Conservation (phyloP, 37 sponge, comb jelly and placozoan species). For the Ephydatia muelleri region DNA sequence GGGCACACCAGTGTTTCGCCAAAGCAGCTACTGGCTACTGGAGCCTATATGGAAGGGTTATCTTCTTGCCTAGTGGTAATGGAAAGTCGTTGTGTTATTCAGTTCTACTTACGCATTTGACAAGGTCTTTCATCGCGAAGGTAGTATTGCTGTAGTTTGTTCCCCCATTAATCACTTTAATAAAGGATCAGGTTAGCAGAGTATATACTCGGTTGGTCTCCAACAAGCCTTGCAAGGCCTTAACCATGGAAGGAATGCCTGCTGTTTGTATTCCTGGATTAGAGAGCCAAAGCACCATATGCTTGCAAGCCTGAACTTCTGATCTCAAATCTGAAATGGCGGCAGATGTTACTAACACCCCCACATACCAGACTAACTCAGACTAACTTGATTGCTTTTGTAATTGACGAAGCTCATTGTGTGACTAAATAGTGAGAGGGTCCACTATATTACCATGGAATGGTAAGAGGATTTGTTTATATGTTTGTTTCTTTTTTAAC, state of each 20-base stretch:
- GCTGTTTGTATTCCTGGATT: not conserved
- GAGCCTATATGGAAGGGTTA: no score
- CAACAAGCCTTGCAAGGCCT: not conserved
- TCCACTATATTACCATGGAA: no score
- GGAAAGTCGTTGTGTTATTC: no score
- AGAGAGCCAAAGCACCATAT: not conserved
- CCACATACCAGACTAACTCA: not conserved
- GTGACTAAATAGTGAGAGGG: not conserved
- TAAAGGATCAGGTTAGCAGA: conserved; percentile 27
- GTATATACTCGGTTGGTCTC: not conserved
- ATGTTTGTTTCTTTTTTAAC: not conserved
- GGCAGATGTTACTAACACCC: not conserved
- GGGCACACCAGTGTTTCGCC: no score
- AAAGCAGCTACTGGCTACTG: no score
- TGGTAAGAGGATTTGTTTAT: no score
- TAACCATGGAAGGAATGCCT: conserved; percentile 2
- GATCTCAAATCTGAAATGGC: conserved; percentile 2
- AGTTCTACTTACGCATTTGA: no score
- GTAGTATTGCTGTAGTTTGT: conserved; percentile 41
- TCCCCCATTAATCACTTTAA: conserved; percentile 32
- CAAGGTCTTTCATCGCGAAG: no score
- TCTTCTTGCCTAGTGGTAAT: no score
- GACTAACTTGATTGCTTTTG: no score
- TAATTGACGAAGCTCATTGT: conserved; percentile 42
- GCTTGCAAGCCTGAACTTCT: conserved; percentile 17